Base-by-base conservation (phyloP, 2,888 invertebrate species). In the Drosophila hawaiiensis region DNA sequence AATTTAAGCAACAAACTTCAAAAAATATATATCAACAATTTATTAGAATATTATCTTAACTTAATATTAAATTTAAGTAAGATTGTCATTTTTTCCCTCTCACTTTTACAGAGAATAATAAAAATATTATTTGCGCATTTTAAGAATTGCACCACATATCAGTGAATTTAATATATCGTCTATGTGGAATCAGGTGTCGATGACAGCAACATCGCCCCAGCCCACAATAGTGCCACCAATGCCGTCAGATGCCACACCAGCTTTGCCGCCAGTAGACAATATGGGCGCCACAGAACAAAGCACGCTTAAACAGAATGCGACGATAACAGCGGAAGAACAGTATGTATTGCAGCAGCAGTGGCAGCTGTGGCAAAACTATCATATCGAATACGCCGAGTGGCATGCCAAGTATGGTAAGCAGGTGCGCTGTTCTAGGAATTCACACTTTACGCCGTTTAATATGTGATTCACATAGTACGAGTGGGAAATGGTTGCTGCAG, bases 401-500 rank as follows among this genome's bases (percentile, higher is more conserved):
- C 43, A 43, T 22, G 22, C 43, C 2, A 43, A 43, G 12, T 43
- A 43, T 5, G 43, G 43, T 22, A 12, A 22, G 5, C 43, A 22
- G 43, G 43, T 43, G 43, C 5, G 43, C 12, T 22, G 22, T 5
- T 12, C 12, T 43, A 22, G 14, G 1, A 14, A 47, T 4, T 16
- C 14, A 14, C 47, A 22, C 4, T 22, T 14, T 7, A 22, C 22
- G 4, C 7, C 7, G 7, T 22, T 14, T 22, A 22, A 47, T 47
- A 22, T 22, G 22, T 7, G 22, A 22, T 47, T 47, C 22, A 14
- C 2, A 22, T 67, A 93, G 93, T 93, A 93, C 72, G 92, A 93
- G 69, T 90, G 93, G 1, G 93, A 93, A 87, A 93, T 93, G 93
- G 92, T 92, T 14, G 91, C 92, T 0, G 91, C 91, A 9, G 78